phyloP scores from a whole-genome alignment of 2,888 invertebrate genomes.

The Choristoneura rosaceana region DNA sequence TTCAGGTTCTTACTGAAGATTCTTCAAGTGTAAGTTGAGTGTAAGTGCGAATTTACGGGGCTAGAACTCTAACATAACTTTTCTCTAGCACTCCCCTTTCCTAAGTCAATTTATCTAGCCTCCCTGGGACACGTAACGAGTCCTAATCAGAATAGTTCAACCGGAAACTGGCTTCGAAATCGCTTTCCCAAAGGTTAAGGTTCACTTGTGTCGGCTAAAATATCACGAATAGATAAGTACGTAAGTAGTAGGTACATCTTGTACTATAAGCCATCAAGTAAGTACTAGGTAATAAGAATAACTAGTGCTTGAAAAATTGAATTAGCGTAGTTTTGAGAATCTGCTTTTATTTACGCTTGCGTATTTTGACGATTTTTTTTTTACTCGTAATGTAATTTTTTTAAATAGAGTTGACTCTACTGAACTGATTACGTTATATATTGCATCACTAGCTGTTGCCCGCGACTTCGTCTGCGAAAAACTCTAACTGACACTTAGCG shows the following conservation, averaged over 20 bases:
- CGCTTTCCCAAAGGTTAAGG: conserved; percentile 29
- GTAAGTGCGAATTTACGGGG: neutral
- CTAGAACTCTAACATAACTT: conserved; percentile 17
- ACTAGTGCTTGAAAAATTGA: too few species aligned
- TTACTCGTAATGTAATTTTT: too few species aligned
- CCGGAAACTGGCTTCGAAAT: conserved; percentile 25
- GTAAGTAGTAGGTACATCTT: too few species aligned
- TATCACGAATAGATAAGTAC: conserved; percentile 2
- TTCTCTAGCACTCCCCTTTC: conserved; percentile 18
- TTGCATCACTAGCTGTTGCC: too few species aligned
- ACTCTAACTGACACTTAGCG: too few species aligned
- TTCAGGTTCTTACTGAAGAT: neutral
- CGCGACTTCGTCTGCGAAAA: too few species aligned
- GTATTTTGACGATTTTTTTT: too few species aligned
- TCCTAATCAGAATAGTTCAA: conserved; percentile 33
- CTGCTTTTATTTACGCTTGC: too few species aligned
- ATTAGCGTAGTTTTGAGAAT: neutral
- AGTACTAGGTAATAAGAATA: too few species aligned
- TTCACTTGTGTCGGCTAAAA: conserved; percentile 12
- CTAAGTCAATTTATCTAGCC: conserved; percentile 33
- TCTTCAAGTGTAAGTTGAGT: too few species aligned
- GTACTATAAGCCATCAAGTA: too few species aligned
- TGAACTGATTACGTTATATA: too few species aligned
- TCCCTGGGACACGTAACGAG: conserved; percentile 34
- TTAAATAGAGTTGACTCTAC: neutral